Percentiles rank a stretch among this genome's conserved stretches.
Evolutionary conservation across 2,888 invertebrate species (phyloP).

Genomic region (Epiperipatus broadwayi): DNA sequence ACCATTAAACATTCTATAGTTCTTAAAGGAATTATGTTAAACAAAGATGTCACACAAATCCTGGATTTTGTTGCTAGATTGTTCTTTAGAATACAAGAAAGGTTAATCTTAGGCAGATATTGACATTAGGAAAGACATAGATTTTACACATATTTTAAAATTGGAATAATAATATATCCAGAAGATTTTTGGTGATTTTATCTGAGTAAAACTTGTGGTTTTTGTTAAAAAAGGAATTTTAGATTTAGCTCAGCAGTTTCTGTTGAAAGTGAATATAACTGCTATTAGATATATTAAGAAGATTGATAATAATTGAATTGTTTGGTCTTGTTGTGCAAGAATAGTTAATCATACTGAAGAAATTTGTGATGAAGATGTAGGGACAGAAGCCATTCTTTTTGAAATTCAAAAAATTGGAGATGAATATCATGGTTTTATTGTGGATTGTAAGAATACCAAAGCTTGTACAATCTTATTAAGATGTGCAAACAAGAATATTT

Average conservation of each 20-base stretch:
- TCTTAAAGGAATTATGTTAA: conserved; percentile 83
- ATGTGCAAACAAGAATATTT: conserved; percentile 89
- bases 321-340: conserved; percentile 72
- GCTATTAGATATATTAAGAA: conserved; percentile 58
- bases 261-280: conserved; percentile 39
- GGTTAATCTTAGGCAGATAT: conserved; percentile 63
- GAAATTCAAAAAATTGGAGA: conserved; percentile 86
- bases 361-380: conserved; percentile 75
- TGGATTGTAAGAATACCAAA: conserved; percentile 87
- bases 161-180: too few relatives aligned
- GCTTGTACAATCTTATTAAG: conserved; percentile 91
- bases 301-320: conserved; percentile 88
- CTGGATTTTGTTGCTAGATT: conserved; percentile 79
- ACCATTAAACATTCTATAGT: conserved; percentile 83
- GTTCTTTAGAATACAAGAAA: conserved; percentile 93
- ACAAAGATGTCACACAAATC: conserved; percentile 98
- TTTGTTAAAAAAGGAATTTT: too few relatives aligned
- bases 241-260: too few relatives aligned
- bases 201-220: too few relatives aligned
- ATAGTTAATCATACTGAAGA: conserved; percentile 94
- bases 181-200: too few relatives aligned
- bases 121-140: too few relatives aligned
- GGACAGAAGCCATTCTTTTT: conserved; percentile 81
- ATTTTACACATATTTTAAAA: too few relatives aligned
- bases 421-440: conserved; percentile 63